Base-by-base conservation (phyloP, 2,888 invertebrate species). In the Bembecia ichneumoniformis region DNA sequence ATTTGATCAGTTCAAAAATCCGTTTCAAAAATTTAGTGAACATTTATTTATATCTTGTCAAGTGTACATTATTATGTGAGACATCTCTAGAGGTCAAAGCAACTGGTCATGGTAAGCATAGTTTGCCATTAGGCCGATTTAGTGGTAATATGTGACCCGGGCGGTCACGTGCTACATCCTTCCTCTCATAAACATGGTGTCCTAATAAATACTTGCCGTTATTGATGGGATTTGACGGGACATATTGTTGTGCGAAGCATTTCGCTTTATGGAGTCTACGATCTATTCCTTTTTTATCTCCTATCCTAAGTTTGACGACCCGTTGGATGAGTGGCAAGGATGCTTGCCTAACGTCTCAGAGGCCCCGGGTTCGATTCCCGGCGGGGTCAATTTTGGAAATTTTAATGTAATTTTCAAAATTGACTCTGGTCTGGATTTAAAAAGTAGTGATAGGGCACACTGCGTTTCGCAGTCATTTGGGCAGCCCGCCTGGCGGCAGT, bases 91-190 rank as follows among this genome's bases (percentile, higher is more conserved):
- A 34, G 46, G 13, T 34, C 46, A 46, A 34, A 10, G 40, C 52
- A 47, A 44, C 35, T 49, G 43, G 48, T 51, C 11, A 44, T 40
- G 49, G 56, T 13, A 63, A 62, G 57, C 63, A 52, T 54, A 60
- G 57, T 60, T 55, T 55, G 57, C 52, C 62, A 70, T 74, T 68
- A 70, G 58, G 60, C 63, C 67, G 68, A 74, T 74, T 71, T 66
- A 68, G 64, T 58, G 59, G 62, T 64, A 68, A 69, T 68, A 70
- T 75, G 71, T 75, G 74, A 69, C 69, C 59, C 49, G 55, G 53
- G 52, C 57, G 52, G 52, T 50, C 67, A 66, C 66, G 68, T 59
- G 63, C 57, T 52, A 51, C 52, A 2, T 11, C 44, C 11, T 16
- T 14, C 17, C 16, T 44, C 52, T 56, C 54, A 52, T 59, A 55